Base-by-base conservation (phyloP, 2,888 invertebrate species). In the Empis livida region DNA sequence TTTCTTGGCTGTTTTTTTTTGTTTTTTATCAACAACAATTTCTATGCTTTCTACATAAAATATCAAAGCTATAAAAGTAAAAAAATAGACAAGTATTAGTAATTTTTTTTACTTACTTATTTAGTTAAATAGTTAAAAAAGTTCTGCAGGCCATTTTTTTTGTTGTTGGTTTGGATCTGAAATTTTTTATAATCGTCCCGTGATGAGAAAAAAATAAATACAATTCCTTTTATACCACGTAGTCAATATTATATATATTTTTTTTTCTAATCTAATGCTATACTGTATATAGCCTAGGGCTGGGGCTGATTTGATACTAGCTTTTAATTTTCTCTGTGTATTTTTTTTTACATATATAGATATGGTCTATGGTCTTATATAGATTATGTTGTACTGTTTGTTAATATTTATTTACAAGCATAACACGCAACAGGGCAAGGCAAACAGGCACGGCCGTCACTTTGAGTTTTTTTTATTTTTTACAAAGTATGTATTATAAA, bases 361-460 rank as follows among this genome's bases (percentile, higher is more conserved):
- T n/a, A 35, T 35, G n/a, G 3, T n/a, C 35, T 35, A 32, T 13
- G 13, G 3, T 13, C 9, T 32, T 32, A 32, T 3, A 13, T 32
- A 32, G 11, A 20, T n/a, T n/a, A 20, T 20, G 20, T 5, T 20
- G 20, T 3, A 5, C 5, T 5, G 20, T 20, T 20, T 5, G 20
- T 20, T 20, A 20, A 5, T 20, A 20, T 27, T 8, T n/a, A 13
- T 35, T n/a, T 35, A 35, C n/a, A 13, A 35, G n/a, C 35, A 35
- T 35, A 41, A 41, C 41, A 41, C 41, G 41, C 23, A 41, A 41
- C 23, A 41, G 27, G 41, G 41, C 41, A 41, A 41, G 41, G 41
- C 41, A 23, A 41, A 41, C 41, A 41, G 41, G 41, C 41, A 41
- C 41, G 41, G 27, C 14, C 13, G n/a, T 35, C n/a, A n/a, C n/a